phyloP scores from a whole-genome alignment of 2,797 vertebrate genomes.

The Phalanger gymnotis region DNA sequence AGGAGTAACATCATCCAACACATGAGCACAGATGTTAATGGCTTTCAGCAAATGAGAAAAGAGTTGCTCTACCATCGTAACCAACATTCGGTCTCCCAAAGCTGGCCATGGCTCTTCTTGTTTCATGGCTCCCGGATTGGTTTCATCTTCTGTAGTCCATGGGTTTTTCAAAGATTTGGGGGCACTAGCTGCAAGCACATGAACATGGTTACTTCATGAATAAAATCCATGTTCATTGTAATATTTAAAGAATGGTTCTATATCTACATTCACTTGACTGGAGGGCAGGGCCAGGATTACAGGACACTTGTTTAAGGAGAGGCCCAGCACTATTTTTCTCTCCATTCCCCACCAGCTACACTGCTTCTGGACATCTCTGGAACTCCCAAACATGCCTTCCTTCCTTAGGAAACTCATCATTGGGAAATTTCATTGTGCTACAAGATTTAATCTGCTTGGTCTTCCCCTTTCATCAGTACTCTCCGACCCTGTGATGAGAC shows the following conservation, averaged over 20 bases:
- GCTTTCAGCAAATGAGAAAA: conserved; percentile 96
- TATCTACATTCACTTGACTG: background rate
- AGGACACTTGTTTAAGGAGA: background rate
- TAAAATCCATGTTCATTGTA: background rate
- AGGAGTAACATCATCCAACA: conserved; percentile 94
- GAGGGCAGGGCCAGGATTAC: background rate
- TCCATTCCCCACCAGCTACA: background rate
- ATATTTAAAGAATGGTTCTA: background rate
- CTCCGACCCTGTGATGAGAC: background rate
- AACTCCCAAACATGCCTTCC: background rate
- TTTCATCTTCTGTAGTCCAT: conserved; percentile 91
- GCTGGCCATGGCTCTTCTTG: conserved; percentile 95
- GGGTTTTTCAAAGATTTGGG: conserved; percentile 95
- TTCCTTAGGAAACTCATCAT: background rate
- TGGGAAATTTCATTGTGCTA: background rate
- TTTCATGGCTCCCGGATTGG: conserved; percentile 83
- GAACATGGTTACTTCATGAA: background rate
- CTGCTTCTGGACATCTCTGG: background rate
- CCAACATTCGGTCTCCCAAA: conserved; percentile 91
- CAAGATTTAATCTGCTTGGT: background rate
- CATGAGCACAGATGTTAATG: conserved; percentile 97
- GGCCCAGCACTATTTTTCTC: background rate
- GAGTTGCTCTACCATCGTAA: conserved; percentile 94
- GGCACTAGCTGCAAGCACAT: conserved; percentile 88
- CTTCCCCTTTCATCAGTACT: background rate